Conservation (phyloP, 2,888 invertebrate genomes). For the Drosophila merina region DNA sequence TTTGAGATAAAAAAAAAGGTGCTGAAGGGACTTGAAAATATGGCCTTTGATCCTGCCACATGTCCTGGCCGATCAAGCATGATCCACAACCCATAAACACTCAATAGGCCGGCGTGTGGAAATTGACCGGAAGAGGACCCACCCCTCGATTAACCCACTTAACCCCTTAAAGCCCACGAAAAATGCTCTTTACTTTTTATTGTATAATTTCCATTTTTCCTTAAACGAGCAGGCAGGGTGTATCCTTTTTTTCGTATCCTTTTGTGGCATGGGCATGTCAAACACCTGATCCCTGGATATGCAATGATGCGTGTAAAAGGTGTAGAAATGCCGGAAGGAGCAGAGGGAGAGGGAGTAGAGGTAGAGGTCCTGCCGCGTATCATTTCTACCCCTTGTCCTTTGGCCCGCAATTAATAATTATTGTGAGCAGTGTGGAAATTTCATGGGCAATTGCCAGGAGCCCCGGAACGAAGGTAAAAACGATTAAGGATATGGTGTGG, state of each 20-base stretch:
- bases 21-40: background rate
- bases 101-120: slow-evolving; percentile 60
- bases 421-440: slow-evolving; percentile 73
- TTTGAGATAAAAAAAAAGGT: background rate
- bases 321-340: slow-evolving; percentile 75
- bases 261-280: slow-evolving; percentile 52
- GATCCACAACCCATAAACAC: slow-evolving; percentile 75
- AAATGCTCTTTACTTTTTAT: slow-evolving; percentile 49
- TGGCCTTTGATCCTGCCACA: slow-evolving; percentile 33
- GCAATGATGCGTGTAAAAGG: slow-evolving; percentile 81
- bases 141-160: slow-evolving; percentile 26
- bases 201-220: background rate
- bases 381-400: background rate
- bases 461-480: background rate
- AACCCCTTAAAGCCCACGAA: slow-evolving; percentile 27
- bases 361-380: background rate
- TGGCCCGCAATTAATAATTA: slow-evolving; percentile 74
- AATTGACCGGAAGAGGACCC: slow-evolving; percentile 75
- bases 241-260: background rate
- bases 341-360: too few species aligned
- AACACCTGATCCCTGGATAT: slow-evolving; percentile 80
- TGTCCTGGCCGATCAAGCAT: slow-evolving; percentile 65
- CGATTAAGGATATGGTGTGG: background rate
- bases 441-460: slow-evolving; percentile 79
- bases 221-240: background rate